Percentiles rank a stretch among this genome's conserved stretches.
Conservation (phyloP, 2,113 vertebrate genomes). For the Trematomus loennbergii region DNA sequence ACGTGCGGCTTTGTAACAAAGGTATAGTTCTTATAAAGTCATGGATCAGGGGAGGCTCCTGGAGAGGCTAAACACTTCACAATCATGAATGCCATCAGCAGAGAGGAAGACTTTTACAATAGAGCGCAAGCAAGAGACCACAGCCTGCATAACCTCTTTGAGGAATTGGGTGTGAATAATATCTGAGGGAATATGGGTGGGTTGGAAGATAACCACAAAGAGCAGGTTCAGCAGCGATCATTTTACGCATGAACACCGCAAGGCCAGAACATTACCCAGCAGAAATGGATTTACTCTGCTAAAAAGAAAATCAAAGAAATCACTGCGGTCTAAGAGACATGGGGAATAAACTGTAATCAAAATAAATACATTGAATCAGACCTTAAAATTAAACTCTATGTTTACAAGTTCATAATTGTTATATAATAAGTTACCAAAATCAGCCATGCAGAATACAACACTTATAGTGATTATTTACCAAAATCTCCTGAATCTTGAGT, state of each 20-base stretch:
- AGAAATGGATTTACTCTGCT: conserved; percentile 47
- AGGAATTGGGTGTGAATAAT: conserved; percentile 55
- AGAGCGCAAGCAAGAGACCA: conserved; percentile 6
- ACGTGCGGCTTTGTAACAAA: conserved; percentile 1
- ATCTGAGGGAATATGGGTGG: conserved; percentile 30
- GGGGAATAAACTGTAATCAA: neutral
- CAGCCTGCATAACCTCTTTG: conserved; percentile 12
- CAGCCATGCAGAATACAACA: neutral
- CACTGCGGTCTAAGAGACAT: conserved; percentile 11
- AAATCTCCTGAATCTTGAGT: neutral
- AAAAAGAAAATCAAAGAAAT: conserved; percentile 41
- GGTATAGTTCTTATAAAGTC: conserved; percentile 9
- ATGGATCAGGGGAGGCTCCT: conserved; percentile 11
- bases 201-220: conserved; percentile 50
- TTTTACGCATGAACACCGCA: conserved; percentile 52
- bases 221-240: conserved; percentile 36
- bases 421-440: neutral
- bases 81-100: conserved; percentile 31
- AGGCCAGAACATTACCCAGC: conserved; percentile 41
- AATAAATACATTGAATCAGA: neutral
- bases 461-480: neutral
- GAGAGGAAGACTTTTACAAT: conserved; percentile 20
- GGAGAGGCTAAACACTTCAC: conserved; percentile 15
- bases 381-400: neutral
- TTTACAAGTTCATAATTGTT: neutral